Conservation (phyloP, 2,113 vertebrate species). For the Sorex araneus region DNA sequence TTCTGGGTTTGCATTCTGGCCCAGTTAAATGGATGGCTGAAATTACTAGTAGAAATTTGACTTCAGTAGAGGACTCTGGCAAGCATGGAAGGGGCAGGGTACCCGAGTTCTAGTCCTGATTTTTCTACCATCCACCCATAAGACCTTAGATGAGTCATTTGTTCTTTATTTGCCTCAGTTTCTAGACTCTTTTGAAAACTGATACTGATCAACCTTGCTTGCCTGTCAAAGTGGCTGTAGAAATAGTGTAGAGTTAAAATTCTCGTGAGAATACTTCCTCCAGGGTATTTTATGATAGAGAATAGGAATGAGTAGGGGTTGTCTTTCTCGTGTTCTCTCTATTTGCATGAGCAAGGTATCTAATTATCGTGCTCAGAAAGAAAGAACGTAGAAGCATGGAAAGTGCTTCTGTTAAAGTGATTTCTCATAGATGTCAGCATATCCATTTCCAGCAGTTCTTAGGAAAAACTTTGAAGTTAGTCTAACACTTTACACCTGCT, state of each 20-base stretch:
- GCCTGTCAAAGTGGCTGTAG: neutral
- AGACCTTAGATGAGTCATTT: neutral
- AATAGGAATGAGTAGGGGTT: neutral
- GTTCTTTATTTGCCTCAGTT: neutral
- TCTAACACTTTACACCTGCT: slow-evolving; percentile 63
- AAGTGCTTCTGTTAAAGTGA: slow-evolving; percentile 59
- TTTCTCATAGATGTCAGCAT: neutral
- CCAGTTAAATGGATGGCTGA: neutral
- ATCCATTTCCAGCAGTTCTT: slow-evolving; percentile 53
- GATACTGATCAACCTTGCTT: neutral
- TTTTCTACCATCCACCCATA: neutral
- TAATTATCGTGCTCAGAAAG: slow-evolving; percentile 28
- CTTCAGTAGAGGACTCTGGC: neutral
- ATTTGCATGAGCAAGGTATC: slow-evolving; percentile 18
- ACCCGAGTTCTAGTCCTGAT: neutral
- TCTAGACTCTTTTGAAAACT: slow-evolving; percentile 8
- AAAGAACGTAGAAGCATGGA: slow-evolving; percentile 2
- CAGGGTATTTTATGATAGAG: neutral
- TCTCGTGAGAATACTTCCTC: neutral
- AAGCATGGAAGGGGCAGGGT: neutral
- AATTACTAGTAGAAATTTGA: neutral
- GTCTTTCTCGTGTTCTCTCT: neutral
- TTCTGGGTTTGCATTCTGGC: neutral
- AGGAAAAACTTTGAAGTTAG: slow-evolving; percentile 70
- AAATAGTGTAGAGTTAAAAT: neutral